Base-by-base conservation (phyloP, 2,888 invertebrate genomes). In the Scaptomyza tumidula region DNA sequence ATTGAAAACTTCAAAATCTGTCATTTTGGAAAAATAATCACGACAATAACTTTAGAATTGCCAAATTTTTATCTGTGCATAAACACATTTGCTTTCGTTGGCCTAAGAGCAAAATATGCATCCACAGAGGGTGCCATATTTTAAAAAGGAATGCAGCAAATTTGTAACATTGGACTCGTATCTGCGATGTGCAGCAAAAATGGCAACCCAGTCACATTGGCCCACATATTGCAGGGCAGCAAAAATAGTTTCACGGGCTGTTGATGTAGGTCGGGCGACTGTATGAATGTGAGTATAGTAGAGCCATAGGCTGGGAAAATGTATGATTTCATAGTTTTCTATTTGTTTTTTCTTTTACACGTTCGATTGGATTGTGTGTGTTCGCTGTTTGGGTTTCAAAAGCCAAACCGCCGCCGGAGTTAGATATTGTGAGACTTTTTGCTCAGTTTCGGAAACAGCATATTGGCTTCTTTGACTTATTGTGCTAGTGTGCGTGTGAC, bases 301-400 rank as follows among this genome's bases (percentile, higher is more conserved):
- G n/a, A 6, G 27, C n/a, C 33, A n/a, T 19, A 14, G 59, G 52
- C 59, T 41, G 48, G 49, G 48, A 53, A 49, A 59, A 79, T 80
- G 73, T 81, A 81, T 86, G 73, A 79, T 79, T 82, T 69, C 69
- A 80, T 80, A 77, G 65, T 58, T 70, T 61, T 14, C 39, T 39
- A 6, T 14, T 43, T 61, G 67, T 52, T 66, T 44, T 52, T 53
- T 44, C 45, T 39, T 35, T 6, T 33, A 33, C 33, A 33, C 24
- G 13, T n/a, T 46, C 4, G 24, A 35, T 19, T 43, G 13, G 27
- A 13, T 57, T 33, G 33, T 33, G 44, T 58, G 52, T 29, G 54
- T 37, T 46, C 33, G 55, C 27, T 71, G 71, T 53, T 60, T 39
- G 60, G 60, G 71, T 52, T 52, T 61, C 48, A 44, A 46, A 61